Conservation (phyloP, 2,113 vertebrate species). For the Hipposideros armiger region DNA sequence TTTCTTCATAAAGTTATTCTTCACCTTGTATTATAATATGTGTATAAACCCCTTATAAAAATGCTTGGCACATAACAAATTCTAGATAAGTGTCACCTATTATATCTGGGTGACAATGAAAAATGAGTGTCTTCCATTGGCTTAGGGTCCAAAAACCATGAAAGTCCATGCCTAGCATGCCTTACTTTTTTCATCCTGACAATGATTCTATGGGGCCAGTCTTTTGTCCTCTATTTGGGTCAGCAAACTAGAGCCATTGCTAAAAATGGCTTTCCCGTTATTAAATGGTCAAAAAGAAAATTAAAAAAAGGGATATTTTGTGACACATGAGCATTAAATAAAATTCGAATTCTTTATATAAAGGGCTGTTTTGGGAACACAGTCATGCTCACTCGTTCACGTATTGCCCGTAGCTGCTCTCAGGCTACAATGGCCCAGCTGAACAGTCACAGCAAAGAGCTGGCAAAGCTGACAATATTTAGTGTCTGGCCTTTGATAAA, state of each 20-base stretch:
- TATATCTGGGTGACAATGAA: not conserved
- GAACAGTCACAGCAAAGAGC: not conserved
- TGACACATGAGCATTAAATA: not conserved
- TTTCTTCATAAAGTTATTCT: too few relatives aligned
- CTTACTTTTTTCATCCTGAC: not conserved
- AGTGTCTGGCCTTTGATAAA: too few relatives aligned
- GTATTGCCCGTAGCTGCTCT: not conserved
- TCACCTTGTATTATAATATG: not conserved
- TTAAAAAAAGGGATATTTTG: not conserved
- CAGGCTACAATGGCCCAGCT: not conserved
- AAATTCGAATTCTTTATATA: not conserved
- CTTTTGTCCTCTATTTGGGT: not conserved
- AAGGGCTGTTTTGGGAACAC: too few relatives aligned
- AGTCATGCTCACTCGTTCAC: rapidly evolving
- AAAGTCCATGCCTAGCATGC: too few relatives aligned
- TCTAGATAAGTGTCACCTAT: not conserved
- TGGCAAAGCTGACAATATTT: too few relatives aligned
- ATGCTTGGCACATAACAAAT: not conserved
- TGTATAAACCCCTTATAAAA: not conserved
- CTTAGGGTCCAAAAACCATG: too few relatives aligned
- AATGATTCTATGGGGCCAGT: too few relatives aligned
- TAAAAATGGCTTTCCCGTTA: not conserved
- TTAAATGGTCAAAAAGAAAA: not conserved
- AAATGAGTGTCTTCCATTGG: not conserved
- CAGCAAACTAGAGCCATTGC: too few relatives aligned